Evolutionary conservation across 2,888 invertebrate genomes (phyloP).

Genomic region (Diabrotica balteata): DNA sequence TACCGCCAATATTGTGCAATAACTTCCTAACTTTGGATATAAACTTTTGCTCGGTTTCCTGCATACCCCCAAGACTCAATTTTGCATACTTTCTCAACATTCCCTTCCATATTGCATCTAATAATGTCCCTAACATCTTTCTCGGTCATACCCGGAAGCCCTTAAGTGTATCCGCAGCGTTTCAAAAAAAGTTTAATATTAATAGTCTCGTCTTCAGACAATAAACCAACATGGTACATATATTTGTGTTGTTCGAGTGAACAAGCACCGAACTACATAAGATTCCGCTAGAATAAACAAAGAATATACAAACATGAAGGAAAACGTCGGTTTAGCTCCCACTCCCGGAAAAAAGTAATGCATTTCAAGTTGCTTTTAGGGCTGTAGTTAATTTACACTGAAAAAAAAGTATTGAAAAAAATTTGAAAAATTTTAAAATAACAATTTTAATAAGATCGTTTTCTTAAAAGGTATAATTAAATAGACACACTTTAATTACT

Average conservation of each 20-base stretch:
- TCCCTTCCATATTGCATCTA: slow-evolving; percentile 8
- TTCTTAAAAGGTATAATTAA: no score
- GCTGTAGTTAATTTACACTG: background rate
- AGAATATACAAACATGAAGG: slow-evolving; percentile 17
- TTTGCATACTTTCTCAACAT: slow-evolving; percentile 14
- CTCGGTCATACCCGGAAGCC: slow-evolving; percentile 1
- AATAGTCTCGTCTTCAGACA: slow-evolving; percentile 20
- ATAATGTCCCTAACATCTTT: slow-evolving; percentile 15
- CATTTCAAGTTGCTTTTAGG: background rate
- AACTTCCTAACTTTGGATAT: slow-evolving; percentile 3
- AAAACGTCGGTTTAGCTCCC: slow-evolving; percentile 1
- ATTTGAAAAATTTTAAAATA: no score
- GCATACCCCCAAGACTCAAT: slow-evolving; percentile 10
- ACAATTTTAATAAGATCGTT: no score
- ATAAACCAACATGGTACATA: slow-evolving; percentile 16
- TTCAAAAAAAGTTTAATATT: slow-evolving; percentile 20
- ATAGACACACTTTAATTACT: no score
- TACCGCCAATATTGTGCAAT: background rate
- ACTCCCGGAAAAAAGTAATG: slow-evolving; percentile 3
- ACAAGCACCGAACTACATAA: slow-evolving; percentile 15
- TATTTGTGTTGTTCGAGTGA: slow-evolving; percentile 19
- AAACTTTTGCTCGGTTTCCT: slow-evolving; percentile 8
- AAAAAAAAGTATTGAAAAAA: background rate
- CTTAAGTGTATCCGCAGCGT: slow-evolving; percentile 5
- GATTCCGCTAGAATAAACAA: slow-evolving; percentile 21